Conservation (phyloP, 1,140 invertebrate species). For the Conus betulinus region DNA sequence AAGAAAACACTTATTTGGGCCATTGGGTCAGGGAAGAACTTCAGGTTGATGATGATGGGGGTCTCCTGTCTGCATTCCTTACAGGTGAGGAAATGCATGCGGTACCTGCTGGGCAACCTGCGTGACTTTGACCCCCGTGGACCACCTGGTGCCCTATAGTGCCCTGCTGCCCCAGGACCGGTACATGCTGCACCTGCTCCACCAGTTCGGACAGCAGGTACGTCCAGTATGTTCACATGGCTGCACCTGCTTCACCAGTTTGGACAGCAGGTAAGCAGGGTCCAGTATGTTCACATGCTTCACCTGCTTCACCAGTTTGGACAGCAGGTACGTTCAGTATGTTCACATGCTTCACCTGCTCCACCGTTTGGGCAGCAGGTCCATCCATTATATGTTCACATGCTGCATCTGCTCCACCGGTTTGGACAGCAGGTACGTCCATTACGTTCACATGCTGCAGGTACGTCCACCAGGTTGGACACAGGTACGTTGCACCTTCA, state of each 20-base stretch:
- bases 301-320: slow-evolving; percentile 77
- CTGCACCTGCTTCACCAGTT: slow-evolving; percentile 76
- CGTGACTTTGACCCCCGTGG: slow-evolving; percentile 73
- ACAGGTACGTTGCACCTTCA: too few relatives aligned
- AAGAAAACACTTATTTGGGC: too few relatives aligned
- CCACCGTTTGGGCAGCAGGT: too few relatives aligned
- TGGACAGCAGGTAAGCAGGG: slow-evolving; percentile 80
- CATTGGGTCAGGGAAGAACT: too few relatives aligned
- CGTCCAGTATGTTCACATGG: too few relatives aligned
- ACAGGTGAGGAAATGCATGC: slow-evolving; percentile 83
- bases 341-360: slow-evolving; percentile 86
- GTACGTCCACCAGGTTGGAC: too few relatives aligned
- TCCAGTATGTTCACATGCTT: slow-evolving; percentile 70
- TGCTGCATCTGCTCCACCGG: slow-evolving; percentile 62
- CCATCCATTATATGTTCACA: too few relatives aligned
- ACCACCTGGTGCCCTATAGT: slow-evolving; percentile 66
- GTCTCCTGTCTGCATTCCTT: slow-evolving; percentile 19
- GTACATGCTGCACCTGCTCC: slow-evolving; percentile 85
- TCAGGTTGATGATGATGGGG: too few relatives aligned
- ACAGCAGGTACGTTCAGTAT: too few relatives aligned
- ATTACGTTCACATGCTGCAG: too few relatives aligned
- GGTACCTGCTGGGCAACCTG: slow-evolving; percentile 87
- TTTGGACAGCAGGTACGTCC: slow-evolving; percentile 81
- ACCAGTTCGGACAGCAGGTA: too few relatives aligned
- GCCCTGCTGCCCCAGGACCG: slow-evolving; percentile 83